Evolutionary conservation across 2,888 invertebrate species (phyloP), one percentile per base, ranked within the genome.

Genomic region (Galerucella calmariensis): DNA sequence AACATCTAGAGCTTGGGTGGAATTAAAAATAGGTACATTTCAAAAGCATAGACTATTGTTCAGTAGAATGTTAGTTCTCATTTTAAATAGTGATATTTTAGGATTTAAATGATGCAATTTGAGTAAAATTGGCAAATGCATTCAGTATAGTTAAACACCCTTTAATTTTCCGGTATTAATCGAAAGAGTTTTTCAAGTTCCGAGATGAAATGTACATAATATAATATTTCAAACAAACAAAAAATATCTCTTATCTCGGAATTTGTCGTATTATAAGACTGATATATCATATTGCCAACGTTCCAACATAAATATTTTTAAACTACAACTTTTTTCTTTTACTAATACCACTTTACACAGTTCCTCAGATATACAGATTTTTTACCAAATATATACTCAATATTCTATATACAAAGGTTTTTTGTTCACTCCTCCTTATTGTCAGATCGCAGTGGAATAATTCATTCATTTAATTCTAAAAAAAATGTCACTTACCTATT

Each of bases 361-460:
- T 88, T 88, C 88, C 88, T 88, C 84, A 85, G 78, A 86, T 87
- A 85, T 87, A 86, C 87, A 88, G 84, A 87, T 87, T 87, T 82
- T 87, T 87, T 87, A 87, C 87, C 85, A 86, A 85, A 87, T 86
- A 86, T 87, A 84, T 85, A 85, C 84, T 82, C 80, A 81, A 83
- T 85, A 84, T 84, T 81, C 81, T 83, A 84, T 84, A 86, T 85
- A 87, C 84, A 86, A 85, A 81, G 85, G 85, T 85, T 87, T 86
- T 86, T 80, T 81, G 84, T 87, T 86, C 80, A 78, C 76, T 80
- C 78, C 78, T 78, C 73, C 75, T 62, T 74, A 74, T 74, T 69
- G 56, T 56, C 58, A 48, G 12, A 61, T 58, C 65, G 51, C 66
- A 53, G 72, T 69, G 56, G 41, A 68, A 61, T 14, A 65, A 63